These are phyloP conservation scores for Molorchus minor DNA, from an alignment of 2,888 invertebrate genomes.

Conservation along the genomic window DNA sequence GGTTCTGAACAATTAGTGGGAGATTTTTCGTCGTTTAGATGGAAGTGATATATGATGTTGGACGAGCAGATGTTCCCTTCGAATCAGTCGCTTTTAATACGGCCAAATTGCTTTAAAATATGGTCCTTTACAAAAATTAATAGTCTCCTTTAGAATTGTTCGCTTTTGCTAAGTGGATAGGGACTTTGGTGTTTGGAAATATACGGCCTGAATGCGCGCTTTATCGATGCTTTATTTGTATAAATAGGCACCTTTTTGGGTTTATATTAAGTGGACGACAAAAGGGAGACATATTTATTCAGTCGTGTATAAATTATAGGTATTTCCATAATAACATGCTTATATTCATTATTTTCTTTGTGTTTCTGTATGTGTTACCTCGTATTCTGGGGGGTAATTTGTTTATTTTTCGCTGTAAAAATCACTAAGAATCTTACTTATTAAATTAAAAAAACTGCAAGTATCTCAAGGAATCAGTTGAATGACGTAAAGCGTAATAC, in stretches of 20 bases:
- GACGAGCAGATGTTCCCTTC: constrained; percentile 54
- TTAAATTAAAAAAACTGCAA: too few species aligned
- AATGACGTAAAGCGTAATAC: too few species aligned
- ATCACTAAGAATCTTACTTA: too few species aligned
- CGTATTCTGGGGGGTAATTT: too few species aligned
- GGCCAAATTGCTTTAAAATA: constrained; percentile 63
- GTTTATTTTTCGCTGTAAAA: too few species aligned
- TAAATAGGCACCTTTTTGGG: constrained; percentile 34
- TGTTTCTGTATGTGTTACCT: too few species aligned
- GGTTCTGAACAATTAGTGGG: constrained; percentile 57
- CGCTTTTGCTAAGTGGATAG: constrained; percentile 39
- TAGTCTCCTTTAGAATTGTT: constrained; percentile 46
- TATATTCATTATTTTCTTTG: too few species aligned
- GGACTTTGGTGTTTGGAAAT: constrained; percentile 31
- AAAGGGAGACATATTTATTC: constrained; percentile 26
- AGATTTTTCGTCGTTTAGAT: constrained; percentile 60
- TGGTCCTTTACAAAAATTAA: constrained; percentile 54
- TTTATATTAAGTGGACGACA: constrained; percentile 38
- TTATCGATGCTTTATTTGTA: constrained; percentile 32
- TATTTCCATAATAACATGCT: too few species aligned
- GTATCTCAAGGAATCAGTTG: too few species aligned
- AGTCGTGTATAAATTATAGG: neutral
- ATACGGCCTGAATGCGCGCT: constrained; percentile 29
- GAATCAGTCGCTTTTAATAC: constrained; percentile 60
- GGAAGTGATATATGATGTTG: constrained; percentile 56